Evolutionary conservation across 2,797 vertebrate genomes (phyloP).

Genomic region (Sardinella longiceps): DNA sequence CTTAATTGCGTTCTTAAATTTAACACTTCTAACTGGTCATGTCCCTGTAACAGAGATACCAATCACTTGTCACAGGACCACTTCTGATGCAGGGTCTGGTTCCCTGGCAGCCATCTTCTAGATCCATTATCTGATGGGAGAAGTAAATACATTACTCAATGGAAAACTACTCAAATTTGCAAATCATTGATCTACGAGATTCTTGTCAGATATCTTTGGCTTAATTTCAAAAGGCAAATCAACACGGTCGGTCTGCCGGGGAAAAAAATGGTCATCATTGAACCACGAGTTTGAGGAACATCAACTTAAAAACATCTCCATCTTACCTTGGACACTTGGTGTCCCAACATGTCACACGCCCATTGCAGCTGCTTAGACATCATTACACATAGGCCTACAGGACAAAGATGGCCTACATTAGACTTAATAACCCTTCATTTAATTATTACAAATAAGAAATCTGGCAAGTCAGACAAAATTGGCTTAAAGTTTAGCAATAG

Average conservation of each 20-base stretch:
- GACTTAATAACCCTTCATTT: neutral
- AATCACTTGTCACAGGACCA: too few species aligned
- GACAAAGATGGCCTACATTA: neutral
- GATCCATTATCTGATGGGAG: neutral
- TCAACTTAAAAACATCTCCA: too few species aligned
- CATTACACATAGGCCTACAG: neutral
- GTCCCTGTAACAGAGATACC: too few species aligned
- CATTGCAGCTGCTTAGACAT: neutral
- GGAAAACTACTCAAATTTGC: neutral
- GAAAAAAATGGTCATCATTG: conserved; percentile 42
- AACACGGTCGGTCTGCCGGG: conserved; percentile 49
- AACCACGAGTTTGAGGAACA: neutral
- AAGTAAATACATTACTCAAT: neutral
- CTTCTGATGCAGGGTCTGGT: too few species aligned
- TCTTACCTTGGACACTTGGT: too few species aligned
- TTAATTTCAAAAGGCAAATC: conserved; percentile 31
- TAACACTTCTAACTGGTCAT: too few species aligned
- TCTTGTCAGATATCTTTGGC: conserved; percentile 40
- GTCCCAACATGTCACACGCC: too few species aligned
- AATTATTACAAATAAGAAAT: neutral
- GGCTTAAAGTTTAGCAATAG: conserved; percentile 32
- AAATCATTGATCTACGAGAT: neutral
- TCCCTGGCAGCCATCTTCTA: neutral
- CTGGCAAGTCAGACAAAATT: conserved; percentile 35
- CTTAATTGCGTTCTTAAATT: too few species aligned